Conservation (phyloP, 2,113 vertebrate genomes). For the Gadus macrocephalus region DNA sequence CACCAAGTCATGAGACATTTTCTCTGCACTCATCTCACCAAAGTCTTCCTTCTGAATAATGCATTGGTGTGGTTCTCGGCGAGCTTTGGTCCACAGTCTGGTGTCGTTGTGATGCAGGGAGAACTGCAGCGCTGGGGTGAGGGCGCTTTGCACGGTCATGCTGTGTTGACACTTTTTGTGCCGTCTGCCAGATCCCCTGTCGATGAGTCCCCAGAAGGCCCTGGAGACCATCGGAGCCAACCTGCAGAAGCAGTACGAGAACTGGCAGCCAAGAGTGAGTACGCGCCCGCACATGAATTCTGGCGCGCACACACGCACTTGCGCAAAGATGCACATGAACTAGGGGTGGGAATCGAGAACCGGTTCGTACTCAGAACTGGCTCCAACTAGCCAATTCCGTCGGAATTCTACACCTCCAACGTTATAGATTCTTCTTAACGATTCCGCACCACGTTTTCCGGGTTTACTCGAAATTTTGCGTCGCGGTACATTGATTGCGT, state of each 20-base stretch:
- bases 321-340: not conserved
- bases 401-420: no score
- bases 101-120: no score
- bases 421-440: no score
- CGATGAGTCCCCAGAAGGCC: slow-evolving; percentile 98
- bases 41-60: slow-evolving; percentile 3
- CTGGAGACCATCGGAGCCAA: slow-evolving; percentile 97
- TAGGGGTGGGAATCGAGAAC: not conserved
- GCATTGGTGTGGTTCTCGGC: not conserved
- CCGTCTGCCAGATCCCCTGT: slow-evolving; percentile 85
- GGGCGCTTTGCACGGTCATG: not conserved
- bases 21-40: not conserved
- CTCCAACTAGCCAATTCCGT: no score
- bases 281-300: not conserved
- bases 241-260: slow-evolving; percentile 98
- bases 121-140: not conserved
- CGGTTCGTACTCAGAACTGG: not conserved
- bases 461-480: no score
- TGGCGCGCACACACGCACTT: not conserved
- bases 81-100: no score
- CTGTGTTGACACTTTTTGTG: not conserved
- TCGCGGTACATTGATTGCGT: no score
- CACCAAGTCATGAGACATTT: not conserved
- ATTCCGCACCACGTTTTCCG: no score
- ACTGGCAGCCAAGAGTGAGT: slow-evolving; percentile 97